phyloP scores from a whole-genome alignment of 2,113 vertebrate genomes.

The Coreoperca whiteheadi region DNA sequence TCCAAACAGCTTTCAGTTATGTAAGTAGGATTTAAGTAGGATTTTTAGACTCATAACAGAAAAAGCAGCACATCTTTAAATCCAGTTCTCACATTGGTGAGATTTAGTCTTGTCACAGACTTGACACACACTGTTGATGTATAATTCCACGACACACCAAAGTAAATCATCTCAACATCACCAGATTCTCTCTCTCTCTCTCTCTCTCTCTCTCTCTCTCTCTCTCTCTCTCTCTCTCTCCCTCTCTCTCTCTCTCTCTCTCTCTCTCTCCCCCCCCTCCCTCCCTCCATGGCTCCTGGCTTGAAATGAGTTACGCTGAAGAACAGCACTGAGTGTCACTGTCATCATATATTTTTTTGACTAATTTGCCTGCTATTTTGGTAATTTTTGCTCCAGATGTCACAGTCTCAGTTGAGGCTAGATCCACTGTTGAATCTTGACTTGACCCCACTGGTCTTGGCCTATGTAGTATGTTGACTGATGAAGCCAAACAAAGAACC shows the following conservation, averaged over 20 bases:
- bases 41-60: slow-evolving; percentile 50
- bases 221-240: neutral
- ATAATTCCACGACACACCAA: slow-evolving; percentile 57
- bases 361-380: slow-evolving; percentile 37
- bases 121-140: slow-evolving; percentile 44
- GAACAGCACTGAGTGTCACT: slow-evolving; percentile 29
- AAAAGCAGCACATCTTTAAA: slow-evolving; percentile 56
- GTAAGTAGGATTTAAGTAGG: slow-evolving; percentile 55
- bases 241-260: slow-evolving; percentile 11
- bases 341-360: slow-evolving; percentile 19
- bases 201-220: neutral
- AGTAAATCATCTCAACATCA: slow-evolving; percentile 66
- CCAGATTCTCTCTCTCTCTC: slow-evolving; percentile 18
- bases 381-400: slow-evolving; percentile 20
- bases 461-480: neutral
- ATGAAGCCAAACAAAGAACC: neutral
- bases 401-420: neutral
- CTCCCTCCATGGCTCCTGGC: slow-evolving; percentile 24
- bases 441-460: neutral
- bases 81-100: slow-evolving; percentile 54
- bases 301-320: slow-evolving; percentile 46
- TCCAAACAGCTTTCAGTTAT: slow-evolving; percentile 57
- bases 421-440: neutral
- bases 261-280: no score
- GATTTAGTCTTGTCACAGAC: slow-evolving; percentile 58